Base-by-base conservation (phyloP, 2,113 vertebrate species). In the Ailurus styani region DNA sequence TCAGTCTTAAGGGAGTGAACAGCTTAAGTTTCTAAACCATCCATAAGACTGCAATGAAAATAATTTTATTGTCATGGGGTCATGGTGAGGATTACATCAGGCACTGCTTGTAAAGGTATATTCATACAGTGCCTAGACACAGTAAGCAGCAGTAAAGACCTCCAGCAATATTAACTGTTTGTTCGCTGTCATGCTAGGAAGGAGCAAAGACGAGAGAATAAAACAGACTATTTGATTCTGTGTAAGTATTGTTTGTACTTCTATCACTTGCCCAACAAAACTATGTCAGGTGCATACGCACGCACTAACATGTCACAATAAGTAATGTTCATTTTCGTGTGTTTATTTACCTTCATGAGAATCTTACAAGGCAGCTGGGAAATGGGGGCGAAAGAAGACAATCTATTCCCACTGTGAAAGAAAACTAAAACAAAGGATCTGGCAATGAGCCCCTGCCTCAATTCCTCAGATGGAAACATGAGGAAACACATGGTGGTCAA, bases 1-100 rank as follows among this genome's bases (percentile, higher is more conserved):
- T 82, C 64, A 82, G 57, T 82, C 88, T 89, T 62, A 93, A 45
- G 95, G 42, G 52, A 95, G 2, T 14, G 29, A 92, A 96, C 17
- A 47, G 15, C n/a, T 60, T 66, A 92, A 54, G 47, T 72, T 72
- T 54, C 50, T 45, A 97, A 96, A 60, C n/a, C 66, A 68, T 37
- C 86, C 70, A 6, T 75, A 29, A 21, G 42, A 89, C 23, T 57
- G 40, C n/a, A 93, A 85, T 23, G 9, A 94, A 93, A 95, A 70
- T 21, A 12, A 60, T 4, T 87, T 11, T 42, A 84, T 54, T 68
- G 85, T 90, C 86, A 52, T 1, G 72, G 21, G 62, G 55, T 7
- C 70, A 15, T 6, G 34, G 17, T 86, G n/a, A 29, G 15, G n/a
- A 54, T 55, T 82, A 81, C 47, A 20, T 37, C 4, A 62, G 37